Conservation (phyloP, 2,113 vertebrate species). For the Edolisoma coerulescens region DNA sequence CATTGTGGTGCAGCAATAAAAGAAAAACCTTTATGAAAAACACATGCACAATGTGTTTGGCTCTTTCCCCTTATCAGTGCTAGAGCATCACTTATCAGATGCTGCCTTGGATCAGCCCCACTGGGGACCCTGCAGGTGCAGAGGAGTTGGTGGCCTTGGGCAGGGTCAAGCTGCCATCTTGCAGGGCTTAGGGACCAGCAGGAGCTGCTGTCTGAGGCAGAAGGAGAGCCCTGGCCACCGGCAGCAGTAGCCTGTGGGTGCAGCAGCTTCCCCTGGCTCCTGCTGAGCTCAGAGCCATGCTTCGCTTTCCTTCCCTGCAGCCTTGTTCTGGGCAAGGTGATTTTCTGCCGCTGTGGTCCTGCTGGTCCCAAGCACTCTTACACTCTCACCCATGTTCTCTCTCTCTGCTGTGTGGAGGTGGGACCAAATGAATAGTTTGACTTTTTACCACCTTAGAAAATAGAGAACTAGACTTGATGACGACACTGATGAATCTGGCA, state of each 20-base stretch:
- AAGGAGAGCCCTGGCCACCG: not conserved
- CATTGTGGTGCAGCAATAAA: not conserved
- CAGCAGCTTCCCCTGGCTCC: not conserved
- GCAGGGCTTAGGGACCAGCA: not conserved
- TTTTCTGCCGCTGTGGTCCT: rapidly evolving
- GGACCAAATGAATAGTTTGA: not conserved
- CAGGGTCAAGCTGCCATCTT: not conserved
- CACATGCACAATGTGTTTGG: not conserved
- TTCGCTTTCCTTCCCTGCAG: not conserved
- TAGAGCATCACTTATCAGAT: not conserved
- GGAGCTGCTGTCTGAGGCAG: not conserved
- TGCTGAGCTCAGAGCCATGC: not conserved
- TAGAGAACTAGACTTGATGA: not conserved
- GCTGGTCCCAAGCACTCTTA: not conserved
- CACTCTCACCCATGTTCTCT: not conserved
- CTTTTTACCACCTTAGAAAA: not conserved
- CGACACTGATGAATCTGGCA: not conserved
- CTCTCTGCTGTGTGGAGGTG: not conserved
- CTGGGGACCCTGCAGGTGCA: not conserved
- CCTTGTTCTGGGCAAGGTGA: not conserved
- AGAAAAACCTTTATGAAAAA: not conserved
- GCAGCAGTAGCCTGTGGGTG: not conserved
- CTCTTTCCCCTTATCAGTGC: not conserved
- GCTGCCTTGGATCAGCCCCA: not conserved
- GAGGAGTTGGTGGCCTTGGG: not conserved